phyloP scores from a whole-genome alignment of 2,113 vertebrate genomes.

The Entelurus aequoreus region DNA sequence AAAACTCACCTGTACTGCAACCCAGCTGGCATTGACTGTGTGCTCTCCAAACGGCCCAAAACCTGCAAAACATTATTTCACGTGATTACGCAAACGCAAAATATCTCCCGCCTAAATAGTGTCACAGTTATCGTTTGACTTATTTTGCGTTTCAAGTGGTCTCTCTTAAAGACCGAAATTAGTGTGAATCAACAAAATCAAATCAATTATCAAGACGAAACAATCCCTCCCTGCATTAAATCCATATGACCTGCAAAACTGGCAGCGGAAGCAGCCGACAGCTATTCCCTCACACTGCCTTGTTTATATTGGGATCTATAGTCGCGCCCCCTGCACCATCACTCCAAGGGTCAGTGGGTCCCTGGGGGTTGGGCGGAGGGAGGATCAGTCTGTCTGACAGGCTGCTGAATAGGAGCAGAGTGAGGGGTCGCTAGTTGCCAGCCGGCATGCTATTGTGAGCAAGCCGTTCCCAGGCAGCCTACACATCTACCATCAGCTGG shows the following conservation, averaged over 20 bases:
- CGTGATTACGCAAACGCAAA: background rate
- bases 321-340: conserved; percentile 36
- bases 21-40: conserved; percentile 74
- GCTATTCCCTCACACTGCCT: conserved; percentile 20
- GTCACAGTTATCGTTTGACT: background rate
- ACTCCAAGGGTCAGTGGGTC: conserved; percentile 45
- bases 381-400: conserved; percentile 62
- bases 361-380: conserved; percentile 53
- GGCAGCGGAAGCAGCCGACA: conserved; percentile 4
- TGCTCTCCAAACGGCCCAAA: conserved; percentile 76
- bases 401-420: conserved; percentile 59
- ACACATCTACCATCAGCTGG: conserved; percentile 49
- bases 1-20: conserved; percentile 70
- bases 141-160: no score
- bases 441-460: conserved; percentile 61
- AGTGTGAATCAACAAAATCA: background rate
- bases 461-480: conserved; percentile 58
- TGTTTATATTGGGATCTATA: conserved; percentile 54
- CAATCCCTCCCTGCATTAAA: background rate
- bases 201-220: conserved; percentile 14
- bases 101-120: background rate
- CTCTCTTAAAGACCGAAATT: no score
- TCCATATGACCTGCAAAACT: conserved; percentile 12
- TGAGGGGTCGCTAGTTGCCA: conserved; percentile 63
- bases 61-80: conserved; percentile 50